These are phyloP conservation scores for Mus spretus DNA, from an alignment of 2,797 vertebrate genomes.

Conservation along the genomic window DNA sequence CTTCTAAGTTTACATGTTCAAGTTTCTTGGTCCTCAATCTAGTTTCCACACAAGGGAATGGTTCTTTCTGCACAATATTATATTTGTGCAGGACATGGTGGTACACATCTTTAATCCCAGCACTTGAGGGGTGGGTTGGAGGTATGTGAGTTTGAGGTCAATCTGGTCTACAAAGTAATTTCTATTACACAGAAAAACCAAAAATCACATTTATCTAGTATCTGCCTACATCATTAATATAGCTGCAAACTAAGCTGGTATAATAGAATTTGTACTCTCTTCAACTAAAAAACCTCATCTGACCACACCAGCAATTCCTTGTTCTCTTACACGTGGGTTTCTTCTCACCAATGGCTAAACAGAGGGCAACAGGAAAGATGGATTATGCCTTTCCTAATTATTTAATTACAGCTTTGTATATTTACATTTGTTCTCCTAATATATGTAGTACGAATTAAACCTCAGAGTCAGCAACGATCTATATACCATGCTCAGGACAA, in stretches of 20 bases:
- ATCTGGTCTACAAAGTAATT: background rate
- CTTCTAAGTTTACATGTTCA: background rate
- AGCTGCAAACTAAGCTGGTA: background rate
- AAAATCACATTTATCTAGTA: background rate
- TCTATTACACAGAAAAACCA: background rate
- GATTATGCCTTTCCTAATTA: conserved; percentile 39
- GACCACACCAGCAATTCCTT: background rate
- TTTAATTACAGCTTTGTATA: conserved; percentile 57
- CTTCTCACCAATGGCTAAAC: conserved; percentile 37
- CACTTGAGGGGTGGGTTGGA: background rate
- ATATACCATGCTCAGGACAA: conserved; percentile 46
- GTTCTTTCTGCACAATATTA: background rate
- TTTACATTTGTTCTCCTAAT: conserved; percentile 50
- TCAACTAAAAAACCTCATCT: conserved; percentile 16
- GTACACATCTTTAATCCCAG: background rate
- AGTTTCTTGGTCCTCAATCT: background rate
- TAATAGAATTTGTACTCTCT: background rate
- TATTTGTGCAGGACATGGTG: background rate
- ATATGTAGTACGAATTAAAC: conserved; percentile 68
- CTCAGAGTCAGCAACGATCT: conserved; percentile 40
- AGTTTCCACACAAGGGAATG: background rate
- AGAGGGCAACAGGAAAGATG: conserved; percentile 17
- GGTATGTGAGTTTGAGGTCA: background rate
- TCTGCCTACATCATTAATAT: background rate
- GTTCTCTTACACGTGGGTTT: conserved; percentile 12